A percentile compares a stretch with the other conserved stretches of the same genome.
These are phyloP conservation scores for Sipha maydis DNA, from an alignment of 2,888 invertebrate species.

Conservation along the genomic window DNA sequence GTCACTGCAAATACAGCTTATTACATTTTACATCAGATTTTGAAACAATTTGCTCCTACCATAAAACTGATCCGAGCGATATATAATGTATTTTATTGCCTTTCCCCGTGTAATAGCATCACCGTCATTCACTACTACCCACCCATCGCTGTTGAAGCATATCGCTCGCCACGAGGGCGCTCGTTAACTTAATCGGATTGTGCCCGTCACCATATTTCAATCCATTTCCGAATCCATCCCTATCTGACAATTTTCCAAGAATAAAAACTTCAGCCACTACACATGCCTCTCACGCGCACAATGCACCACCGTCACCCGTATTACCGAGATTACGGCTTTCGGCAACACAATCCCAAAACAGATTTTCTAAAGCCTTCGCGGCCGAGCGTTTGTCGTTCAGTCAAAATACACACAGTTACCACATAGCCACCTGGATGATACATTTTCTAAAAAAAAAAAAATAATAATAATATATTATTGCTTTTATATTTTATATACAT, in stretches of 20 bases:
- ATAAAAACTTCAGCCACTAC: conserved; percentile 1
- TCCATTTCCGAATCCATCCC: conserved; percentile 10
- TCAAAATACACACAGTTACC: neutral
- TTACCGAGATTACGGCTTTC: conserved; percentile 1
- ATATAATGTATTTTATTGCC: neutral
- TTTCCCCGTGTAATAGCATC: neutral
- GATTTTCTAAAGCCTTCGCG: conserved; percentile 7
- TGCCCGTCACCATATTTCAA: conserved; percentile 18
- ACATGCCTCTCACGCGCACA: neutral
- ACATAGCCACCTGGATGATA: neutral
- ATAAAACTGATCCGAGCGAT: conserved; percentile 3
- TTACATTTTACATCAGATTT: neutral
- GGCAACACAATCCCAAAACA: conserved; percentile 22
- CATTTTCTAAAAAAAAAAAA: neutral
- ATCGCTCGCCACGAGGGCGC: neutral
- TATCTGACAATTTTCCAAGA: conserved; percentile 10
- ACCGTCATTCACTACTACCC: too few relatives aligned
- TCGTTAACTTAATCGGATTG: conserved; percentile 44
- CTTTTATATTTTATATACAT: too few relatives aligned
- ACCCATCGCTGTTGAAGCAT: too few relatives aligned
- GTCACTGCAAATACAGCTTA: neutral
- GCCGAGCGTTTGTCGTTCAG: neutral
- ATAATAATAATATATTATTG: too few relatives aligned
- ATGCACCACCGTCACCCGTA: neutral
- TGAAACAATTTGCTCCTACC: conserved; percentile 12